Base-by-base conservation (phyloP, 2,888 invertebrate species). In the Drosophila stalkeri region DNA sequence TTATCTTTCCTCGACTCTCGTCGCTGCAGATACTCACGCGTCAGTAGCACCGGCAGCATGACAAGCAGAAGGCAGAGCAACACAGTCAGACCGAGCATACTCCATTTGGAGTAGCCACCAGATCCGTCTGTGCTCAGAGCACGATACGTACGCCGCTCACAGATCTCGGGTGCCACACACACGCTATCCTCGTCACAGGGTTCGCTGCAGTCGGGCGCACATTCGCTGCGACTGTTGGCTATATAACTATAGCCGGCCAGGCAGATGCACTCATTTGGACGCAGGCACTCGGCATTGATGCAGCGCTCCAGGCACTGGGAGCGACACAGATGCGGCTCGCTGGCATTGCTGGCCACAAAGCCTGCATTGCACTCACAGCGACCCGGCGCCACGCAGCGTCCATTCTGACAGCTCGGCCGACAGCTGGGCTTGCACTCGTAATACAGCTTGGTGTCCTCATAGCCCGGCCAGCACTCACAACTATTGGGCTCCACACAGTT, bases 211-310 rank as follows among this genome's bases (percentile, higher is more conserved):
- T 82, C 23, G 0, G 93, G 92, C 2, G 74, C 86, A 66, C 93
- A 93, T 44, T 92, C 93, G 9, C 71, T 81, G 14, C 47, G 67
- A 52, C 92, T 93, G 64, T 72, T 85, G 7, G 74, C 20, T 0
- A 92, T 23, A 46, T 88, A 84, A 6, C 77, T 77, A 84, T 93
- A 94, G 1, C 93, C 94, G 1, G 85, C 78, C 14, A 92, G 76
- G 75, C 95, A 95, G n/a, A 92, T 90, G 72, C 95, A 95, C 1
- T 93, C 92, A 67, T 95, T 94, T 1, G 95, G 95, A 0, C 93
- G 94, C 6, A 94, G 93, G 83, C 96, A 96, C 47, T 94, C 87
- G 43, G 92, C 90, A 73, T 93, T 92, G 31, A 92, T 86, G 68
- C 92, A 93, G 6, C 76, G 82, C 18, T 88, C 70, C n/a, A 75